phyloP scores from a whole-genome alignment of 2,888 invertebrate genomes.

The Ypsolopha scabrella region DNA sequence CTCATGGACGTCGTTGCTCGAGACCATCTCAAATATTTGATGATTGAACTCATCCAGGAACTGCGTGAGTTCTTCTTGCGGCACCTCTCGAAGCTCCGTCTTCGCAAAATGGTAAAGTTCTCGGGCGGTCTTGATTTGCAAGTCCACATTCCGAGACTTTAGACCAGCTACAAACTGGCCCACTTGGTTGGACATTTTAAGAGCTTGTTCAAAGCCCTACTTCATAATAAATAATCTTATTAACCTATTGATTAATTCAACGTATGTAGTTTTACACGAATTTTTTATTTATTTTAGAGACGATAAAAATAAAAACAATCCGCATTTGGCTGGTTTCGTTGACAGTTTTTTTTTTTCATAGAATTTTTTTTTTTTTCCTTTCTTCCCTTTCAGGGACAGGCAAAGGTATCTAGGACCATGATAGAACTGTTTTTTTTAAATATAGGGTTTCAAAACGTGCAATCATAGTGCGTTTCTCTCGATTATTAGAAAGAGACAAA shows the following conservation, averaged over 20 bases:
- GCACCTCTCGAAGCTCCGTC: conserved; percentile 90
- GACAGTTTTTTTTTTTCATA: too few relatives aligned
- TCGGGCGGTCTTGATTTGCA: conserved; percentile 86
- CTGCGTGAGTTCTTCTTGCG: conserved; percentile 88
- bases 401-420: too few relatives aligned
- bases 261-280: neutral
- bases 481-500: too few relatives aligned
- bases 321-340: too few relatives aligned
- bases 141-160: conserved; percentile 89
- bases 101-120: conserved; percentile 92
- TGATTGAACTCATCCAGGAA: conserved; percentile 97
- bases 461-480: too few relatives aligned
- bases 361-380: too few relatives aligned
- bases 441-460: too few relatives aligned
- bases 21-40: conserved; percentile 96
- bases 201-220: conserved; percentile 9
- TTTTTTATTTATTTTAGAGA: too few relatives aligned
- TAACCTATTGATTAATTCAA: neutral
- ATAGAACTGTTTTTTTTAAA: too few relatives aligned
- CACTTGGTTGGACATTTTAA: conserved; percentile 69
- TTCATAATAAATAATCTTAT: too few relatives aligned
- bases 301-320: neutral
- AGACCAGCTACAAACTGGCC: conserved; percentile 87
- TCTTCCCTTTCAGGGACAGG: too few relatives aligned
- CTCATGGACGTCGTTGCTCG: conserved; percentile 91